These are phyloP conservation scores for Tyrannus savana DNA, from an alignment of 2,113 vertebrate genomes.

Conservation along the genomic window DNA sequence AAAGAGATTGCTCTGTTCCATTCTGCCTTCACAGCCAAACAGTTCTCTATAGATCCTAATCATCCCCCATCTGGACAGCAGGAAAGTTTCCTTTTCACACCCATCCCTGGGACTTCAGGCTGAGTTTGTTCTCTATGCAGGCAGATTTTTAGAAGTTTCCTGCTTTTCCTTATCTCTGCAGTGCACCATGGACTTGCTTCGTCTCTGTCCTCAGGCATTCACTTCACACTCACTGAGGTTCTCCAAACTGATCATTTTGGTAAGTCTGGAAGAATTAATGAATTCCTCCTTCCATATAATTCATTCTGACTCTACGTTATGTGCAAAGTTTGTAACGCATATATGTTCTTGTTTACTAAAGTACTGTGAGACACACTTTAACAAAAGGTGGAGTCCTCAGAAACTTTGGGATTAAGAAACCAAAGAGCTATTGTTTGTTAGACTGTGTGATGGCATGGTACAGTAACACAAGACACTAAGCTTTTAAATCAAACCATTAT, in stretches of 20 bases:
- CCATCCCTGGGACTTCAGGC: not conserved
- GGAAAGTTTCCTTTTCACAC: not conserved
- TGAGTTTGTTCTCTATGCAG: not conserved
- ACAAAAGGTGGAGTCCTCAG: not conserved
- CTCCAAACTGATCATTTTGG: not conserved
- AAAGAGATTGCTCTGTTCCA: not conserved
- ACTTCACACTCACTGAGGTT: not conserved
- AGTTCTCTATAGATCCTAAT: not conserved
- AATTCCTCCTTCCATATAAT: not conserved
- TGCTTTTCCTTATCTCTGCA: not conserved
- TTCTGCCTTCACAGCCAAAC: not conserved
- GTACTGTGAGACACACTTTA: not conserved
- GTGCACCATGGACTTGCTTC: not conserved
- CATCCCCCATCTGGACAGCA: fast-evolving
- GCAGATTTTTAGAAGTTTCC: not conserved
- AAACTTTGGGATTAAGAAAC: not conserved
- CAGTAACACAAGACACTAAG: not conserved
- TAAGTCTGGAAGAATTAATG: not conserved
- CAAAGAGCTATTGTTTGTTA: not conserved
- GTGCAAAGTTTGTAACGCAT: not conserved
- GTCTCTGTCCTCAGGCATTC: fast-evolving
- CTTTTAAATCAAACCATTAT: not conserved
- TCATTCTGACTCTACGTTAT: not conserved
- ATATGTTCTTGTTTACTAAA: not conserved
- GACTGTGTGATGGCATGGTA: too few species aligned